phyloP scores from a whole-genome alignment of 2,888 invertebrate species.

The Dynastes tityus region DNA sequence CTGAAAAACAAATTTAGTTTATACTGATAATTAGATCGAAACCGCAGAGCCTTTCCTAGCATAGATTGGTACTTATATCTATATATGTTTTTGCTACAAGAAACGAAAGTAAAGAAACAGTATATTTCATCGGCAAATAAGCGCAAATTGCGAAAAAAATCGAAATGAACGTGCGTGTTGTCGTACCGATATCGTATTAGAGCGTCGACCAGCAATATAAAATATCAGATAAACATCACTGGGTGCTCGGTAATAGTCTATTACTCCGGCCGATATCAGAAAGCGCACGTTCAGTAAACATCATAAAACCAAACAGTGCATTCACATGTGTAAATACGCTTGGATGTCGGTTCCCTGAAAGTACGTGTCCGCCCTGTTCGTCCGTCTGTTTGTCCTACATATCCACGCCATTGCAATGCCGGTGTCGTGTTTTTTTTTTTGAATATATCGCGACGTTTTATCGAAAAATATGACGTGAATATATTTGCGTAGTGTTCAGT shows the following conservation, averaged over 20 bases:
- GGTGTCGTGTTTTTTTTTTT: constrained; percentile 7
- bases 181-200: constrained; percentile 1
- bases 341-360: constrained; percentile 13
- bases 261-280: constrained; percentile 49
- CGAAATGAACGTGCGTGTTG: background rate
- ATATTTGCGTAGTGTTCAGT: constrained; percentile 33
- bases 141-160: constrained; percentile 15
- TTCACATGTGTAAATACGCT: constrained; percentile 48
- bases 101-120: background rate
- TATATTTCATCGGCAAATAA: constrained; percentile 4
- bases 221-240: constrained; percentile 48
- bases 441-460: constrained; percentile 31
- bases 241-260: constrained; percentile 46
- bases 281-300: constrained; percentile 50
- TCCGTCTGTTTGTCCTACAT: constrained; percentile 5
- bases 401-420: background rate
- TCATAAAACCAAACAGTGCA: constrained; percentile 50
- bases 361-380: constrained; percentile 3
- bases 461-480: constrained; percentile 48
- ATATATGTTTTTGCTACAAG: too few species aligned
- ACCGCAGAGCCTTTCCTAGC: too few species aligned
- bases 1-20: too few species aligned
- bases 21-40: too few species aligned
- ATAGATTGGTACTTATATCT: too few species aligned
- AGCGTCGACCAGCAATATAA: constrained; percentile 10